Evolutionary conservation across 1,140 invertebrate genomes (phyloP).

Genomic region (Pseudomyrmex concolor): DNA sequence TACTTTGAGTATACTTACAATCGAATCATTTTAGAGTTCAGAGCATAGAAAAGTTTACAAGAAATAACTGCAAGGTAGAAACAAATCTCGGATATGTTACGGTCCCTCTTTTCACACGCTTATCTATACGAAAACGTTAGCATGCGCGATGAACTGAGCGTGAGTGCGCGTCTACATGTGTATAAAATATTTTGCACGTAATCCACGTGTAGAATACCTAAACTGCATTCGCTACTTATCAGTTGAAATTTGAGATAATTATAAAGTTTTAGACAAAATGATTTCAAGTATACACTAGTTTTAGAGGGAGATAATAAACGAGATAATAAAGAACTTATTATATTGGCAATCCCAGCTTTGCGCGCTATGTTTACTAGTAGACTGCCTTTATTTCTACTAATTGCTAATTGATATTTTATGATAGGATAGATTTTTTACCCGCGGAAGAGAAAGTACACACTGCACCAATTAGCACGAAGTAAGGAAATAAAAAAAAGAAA

Average conservation of each 20-base stretch:
- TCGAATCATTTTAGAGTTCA: not conserved
- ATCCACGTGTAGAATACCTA: slow-evolving; percentile 7
- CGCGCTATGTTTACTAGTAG: no score
- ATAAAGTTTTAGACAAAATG: no score
- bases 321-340: no score
- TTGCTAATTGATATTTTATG: no score
- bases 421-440: slow-evolving; percentile 10
- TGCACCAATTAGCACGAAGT: not conserved
- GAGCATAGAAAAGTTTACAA: slow-evolving; percentile 40
- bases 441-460: slow-evolving; percentile 14
- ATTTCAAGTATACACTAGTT: no score
- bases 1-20: not conserved
- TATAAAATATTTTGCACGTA: not conserved
- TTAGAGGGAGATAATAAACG: no score
- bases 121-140: not conserved
- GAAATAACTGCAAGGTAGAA: slow-evolving; percentile 25
- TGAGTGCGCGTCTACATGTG: not conserved
- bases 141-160: not conserved
- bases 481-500: not conserved
- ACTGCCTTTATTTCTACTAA: no score
- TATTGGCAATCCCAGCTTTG: no score
- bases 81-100: slow-evolving; percentile 10
- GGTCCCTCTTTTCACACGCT: slow-evolving; percentile 27
- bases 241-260: no score
- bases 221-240: not conserved